Base-by-base conservation (phyloP, 2,797 vertebrate species). In the Clarias fuscus region DNA sequence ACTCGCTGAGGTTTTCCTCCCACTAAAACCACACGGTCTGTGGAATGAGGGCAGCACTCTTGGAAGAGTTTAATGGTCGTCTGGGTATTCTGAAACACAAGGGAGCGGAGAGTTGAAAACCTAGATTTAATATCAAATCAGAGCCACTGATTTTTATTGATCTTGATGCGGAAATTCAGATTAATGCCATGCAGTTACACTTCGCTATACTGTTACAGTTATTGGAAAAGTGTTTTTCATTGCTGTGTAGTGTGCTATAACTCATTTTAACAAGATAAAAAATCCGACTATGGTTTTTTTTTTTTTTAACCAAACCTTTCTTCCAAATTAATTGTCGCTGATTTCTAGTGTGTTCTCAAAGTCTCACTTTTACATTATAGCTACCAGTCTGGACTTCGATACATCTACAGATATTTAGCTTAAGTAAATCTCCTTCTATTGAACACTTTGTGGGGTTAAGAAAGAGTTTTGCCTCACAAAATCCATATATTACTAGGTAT, bases 31-130 rank as follows among this genome's bases (percentile, higher is more conserved):
- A 99, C 98, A 88, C 98, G 95, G 91, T 99, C 98, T 33, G 98
- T 99, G 5, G 98, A 99, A 95, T 99, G 98, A 91, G 98, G 98
- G 92, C 98, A 99, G 92, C 98, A 99, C 89, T 99, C 98, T 92
- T 99, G 98, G 93, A 99, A 99, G 84, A 99, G 95, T 93, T 99
- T 99, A 95, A 99, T 99, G 90, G 98, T 99, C 85, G 98, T 99
- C 90, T 99, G 97, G 88, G 98, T 99, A 90, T 98, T 99, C 98
- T 90, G 37, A 84, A 24, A 85, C 27, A 37, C 10, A 13, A n/a
- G 24, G 48, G 20, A 73, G 33, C 22, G 1, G 24, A 62, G 5
- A 20, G 30, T 7, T 71, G 70, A 24, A 24, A 43, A 40, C 2
- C 48, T 8, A 27, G 4, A 58, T 37, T 53, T 65, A 20, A 67